A percentile compares a stretch with the other conserved stretches of the same genome.
phyloP scores from a whole-genome alignment of 2,113 vertebrate genomes.

The Heteronetta atricapilla region DNA sequence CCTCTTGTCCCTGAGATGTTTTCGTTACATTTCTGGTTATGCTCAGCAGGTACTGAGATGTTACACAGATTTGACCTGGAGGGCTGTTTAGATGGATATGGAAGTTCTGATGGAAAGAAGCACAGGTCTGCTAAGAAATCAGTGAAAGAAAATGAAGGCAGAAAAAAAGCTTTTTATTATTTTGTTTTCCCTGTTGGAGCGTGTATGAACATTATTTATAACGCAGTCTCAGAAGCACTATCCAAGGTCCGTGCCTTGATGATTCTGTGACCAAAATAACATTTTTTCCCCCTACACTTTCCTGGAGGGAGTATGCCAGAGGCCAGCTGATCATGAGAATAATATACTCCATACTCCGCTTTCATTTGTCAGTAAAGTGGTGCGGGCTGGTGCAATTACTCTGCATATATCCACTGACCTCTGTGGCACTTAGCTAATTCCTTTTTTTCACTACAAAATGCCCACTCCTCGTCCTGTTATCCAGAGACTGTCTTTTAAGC shows the following conservation, averaged over 20 bases:
- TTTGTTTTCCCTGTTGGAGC: neutral
- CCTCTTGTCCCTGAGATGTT: constrained; percentile 44
- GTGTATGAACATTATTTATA: neutral
- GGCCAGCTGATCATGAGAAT: neutral
- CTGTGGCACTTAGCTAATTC: neutral
- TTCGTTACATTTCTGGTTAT: constrained; percentile 67
- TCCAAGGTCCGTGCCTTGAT: neutral
- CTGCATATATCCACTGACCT: neutral
- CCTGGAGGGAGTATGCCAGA: neutral
- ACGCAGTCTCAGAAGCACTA: neutral
- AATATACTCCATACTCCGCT: neutral
- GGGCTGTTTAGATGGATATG: neutral
- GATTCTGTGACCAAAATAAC: neutral
- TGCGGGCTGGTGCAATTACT: neutral
- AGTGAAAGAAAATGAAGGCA: neutral
- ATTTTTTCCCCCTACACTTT: neutral
- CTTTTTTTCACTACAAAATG: neutral
- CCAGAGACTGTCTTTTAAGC: neutral
- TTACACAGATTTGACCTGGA: neutral
- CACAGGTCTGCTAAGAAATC: neutral
- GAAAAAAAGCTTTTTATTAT: neutral
- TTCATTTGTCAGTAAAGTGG: neutral
- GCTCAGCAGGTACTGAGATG: neutral
- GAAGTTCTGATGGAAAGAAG: neutral
- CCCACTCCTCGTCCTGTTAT: neutral